Evolutionary conservation across 2,113 vertebrate species (phyloP), one percentile per base, ranked within the genome.

Genomic region (Phocoena phocoena): DNA sequence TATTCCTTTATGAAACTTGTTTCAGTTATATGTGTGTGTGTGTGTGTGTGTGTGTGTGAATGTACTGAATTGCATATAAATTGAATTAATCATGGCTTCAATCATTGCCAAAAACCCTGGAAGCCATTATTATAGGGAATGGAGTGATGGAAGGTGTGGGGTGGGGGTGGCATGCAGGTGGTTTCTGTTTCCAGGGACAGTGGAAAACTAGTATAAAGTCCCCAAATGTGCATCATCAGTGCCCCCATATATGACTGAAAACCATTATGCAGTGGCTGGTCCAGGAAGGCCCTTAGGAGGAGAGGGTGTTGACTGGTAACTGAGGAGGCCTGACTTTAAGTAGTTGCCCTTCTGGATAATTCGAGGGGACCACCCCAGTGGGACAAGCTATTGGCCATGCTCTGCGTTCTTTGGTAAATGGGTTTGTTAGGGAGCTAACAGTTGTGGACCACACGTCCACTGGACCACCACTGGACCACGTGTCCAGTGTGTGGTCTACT

Each of bases 341-440:
- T 68, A 58, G 44, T 36, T 60, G 13, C 65, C 60, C 20, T 90
- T 86, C 65, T 87, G 44, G 90, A 93, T 73, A 58, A 70, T 38
- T 82, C 6, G 0, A 47, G n/a, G 41, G 67, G 25, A 15, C 31
- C 44, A 13, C 28, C 5, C 3, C 6, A 31, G n/a, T 3, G 28
- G 74, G 70, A 68, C 38, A 77, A 20, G 38, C 74, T 33, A 0
- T 17, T 33, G 62, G 94, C 50, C 36, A 14, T 65, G 60, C 60
- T 17, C 17, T 36, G 6, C 23, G 21, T 58, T 79, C 71, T 55
- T 79, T 36, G 88, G 88, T 77, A 38, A 18, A 6, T 13, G 38
- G 65, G 25, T 81, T 62, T 81, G 50, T 7, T 71, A 25, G 65
- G 41, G 55, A 77, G 74, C 44, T 4, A 28, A n/a, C 12, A 4